phyloP scores from a whole-genome alignment of 1,140 invertebrate genomes.

The Plutomurus gul region DNA sequence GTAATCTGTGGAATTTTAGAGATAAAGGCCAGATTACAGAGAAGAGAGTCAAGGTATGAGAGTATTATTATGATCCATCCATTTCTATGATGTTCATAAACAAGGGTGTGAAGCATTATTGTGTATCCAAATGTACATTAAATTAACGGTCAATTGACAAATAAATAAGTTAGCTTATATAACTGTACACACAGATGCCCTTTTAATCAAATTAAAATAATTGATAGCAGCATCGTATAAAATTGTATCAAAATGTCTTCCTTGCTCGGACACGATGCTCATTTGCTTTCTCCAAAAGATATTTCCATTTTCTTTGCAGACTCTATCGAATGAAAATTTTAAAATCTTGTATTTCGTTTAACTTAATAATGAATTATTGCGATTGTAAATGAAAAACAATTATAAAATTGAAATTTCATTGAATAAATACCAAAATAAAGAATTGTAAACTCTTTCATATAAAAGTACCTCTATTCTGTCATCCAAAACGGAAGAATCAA shows the following conservation, averaged over 20 bases:
- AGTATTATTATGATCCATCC: neutral
- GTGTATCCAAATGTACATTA: neutral
- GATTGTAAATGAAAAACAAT: too few relatives aligned
- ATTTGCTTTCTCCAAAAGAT: neutral
- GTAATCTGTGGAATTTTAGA: neutral
- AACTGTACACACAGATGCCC: neutral
- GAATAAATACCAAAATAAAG: neutral
- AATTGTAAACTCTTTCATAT: too few relatives aligned
- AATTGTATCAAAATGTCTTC: neutral
- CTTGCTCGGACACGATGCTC: neutral
- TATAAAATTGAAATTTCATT: neutral
- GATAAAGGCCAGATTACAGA: neutral
- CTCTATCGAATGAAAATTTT: neutral
- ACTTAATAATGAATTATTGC: too few relatives aligned
- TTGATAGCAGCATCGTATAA: neutral
- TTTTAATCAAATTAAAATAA: neutral
- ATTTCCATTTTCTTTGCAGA: conserved; percentile 20
- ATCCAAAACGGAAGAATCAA: conserved; percentile 15
- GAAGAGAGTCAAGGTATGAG: neutral
- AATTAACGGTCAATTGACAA: neutral
- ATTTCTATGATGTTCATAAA: neutral
- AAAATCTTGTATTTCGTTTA: neutral
- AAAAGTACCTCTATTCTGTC: conserved; percentile 5
- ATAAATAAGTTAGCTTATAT: neutral
- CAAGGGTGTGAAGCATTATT: neutral